Base-by-base conservation (phyloP, 2,113 vertebrate species). In the Cyprinodon tularosa region DNA sequence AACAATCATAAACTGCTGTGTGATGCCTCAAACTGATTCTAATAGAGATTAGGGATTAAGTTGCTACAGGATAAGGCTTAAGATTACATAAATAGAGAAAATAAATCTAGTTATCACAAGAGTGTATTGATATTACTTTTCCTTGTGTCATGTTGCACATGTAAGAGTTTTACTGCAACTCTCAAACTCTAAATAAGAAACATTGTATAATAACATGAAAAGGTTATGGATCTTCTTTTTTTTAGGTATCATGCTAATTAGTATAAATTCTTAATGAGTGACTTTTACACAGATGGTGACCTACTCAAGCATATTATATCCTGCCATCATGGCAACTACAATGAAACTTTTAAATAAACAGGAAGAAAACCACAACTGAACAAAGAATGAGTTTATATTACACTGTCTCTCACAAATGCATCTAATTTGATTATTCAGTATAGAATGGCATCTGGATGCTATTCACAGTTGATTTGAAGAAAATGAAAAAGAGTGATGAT, bases 331-430 rank as follows among this genome's bases (percentile, higher is more conserved):
- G 61, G 8, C 29, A 66, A 22, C 47, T 29, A 74, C 69, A 66
- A 74, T 78, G 45, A 62, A 76, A 72, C 65, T 39, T 73, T 65
- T 62, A 60, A 64, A 22, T 62, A 74, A 42, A 74, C 50, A 78
- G 71, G 8, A 9, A 4, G 37, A 29, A 60, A 11, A 50, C 36
- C 62, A 57, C 38, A 38, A 29, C 37, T 68, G 80, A 85, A 81
- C 78, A 89, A 82, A 76, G 77, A 22, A 66, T 72, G 45, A 10
- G 71, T 69, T 80, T 74, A 68, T 78, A 61, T 80, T 82, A 76
- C 17, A 61, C 7, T 47, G 62, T 83, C 79, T 67, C 29, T 76
- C 42, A 20, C 4, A 62, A 50, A 76, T 69, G 62, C 36, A 3
- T 50, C 37, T 72, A 74, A 74, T 66, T 13, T 62, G 67, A 57